A percentile compares a stretch with the other conserved stretches of the same genome.
phyloP scores from a whole-genome alignment of 2,888 invertebrate species.

The Pemphredon lugubris region DNA sequence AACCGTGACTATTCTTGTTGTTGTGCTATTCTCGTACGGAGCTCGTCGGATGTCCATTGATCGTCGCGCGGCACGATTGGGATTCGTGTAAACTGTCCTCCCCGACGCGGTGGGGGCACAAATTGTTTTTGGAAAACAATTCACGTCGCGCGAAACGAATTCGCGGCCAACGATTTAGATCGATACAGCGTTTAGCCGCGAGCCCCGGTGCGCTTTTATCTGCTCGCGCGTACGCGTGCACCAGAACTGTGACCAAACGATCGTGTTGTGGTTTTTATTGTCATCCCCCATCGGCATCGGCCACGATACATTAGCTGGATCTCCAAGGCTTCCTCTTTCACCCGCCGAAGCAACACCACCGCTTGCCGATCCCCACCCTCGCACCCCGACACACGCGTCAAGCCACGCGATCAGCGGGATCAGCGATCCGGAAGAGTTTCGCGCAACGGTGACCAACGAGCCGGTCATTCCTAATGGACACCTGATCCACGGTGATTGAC shows the following conservation, averaged over 20 bases:
- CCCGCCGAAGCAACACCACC: constrained; percentile 38
- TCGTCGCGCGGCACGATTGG: no score
- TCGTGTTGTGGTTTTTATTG: no score
- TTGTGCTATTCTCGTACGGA: background rate
- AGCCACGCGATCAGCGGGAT: constrained; percentile 66
- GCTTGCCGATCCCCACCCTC: constrained; percentile 45
- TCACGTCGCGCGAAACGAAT: no score
- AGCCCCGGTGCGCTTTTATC: no score
- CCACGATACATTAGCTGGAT: no score
- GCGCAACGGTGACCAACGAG: constrained; percentile 66
- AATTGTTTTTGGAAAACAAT: no score
- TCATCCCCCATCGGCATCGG: no score
- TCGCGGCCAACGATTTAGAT: no score
- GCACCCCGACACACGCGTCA: constrained; percentile 61
- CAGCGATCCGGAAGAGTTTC: constrained; percentile 72
- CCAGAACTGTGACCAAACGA: constrained; percentile 25
- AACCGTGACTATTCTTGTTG: background rate
- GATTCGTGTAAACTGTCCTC: no score
- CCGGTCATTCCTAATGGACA: constrained; percentile 65
- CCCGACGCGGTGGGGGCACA: no score
- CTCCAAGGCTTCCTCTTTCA: constrained; percentile 35
- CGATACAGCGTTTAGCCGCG: no score
- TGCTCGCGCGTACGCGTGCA: constrained; percentile 8
- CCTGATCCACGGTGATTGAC: constrained; percentile 65
- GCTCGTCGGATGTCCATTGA: background rate